These are phyloP conservation scores for Quadriops clusia DNA, from an alignment of 2,888 invertebrate species.

Conservation along the genomic window DNA sequence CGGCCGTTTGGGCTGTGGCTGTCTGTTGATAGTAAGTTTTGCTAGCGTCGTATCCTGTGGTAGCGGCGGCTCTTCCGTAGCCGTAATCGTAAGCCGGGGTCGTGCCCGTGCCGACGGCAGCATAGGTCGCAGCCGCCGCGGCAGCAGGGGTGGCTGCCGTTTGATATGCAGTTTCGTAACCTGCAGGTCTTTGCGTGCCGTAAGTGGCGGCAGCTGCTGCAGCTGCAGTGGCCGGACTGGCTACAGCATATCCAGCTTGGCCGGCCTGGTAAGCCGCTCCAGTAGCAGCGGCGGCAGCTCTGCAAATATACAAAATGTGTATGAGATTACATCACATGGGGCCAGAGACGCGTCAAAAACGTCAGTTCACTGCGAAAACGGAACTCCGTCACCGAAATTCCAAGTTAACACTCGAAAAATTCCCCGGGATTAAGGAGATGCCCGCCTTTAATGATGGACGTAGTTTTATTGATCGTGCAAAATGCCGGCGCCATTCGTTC, in stretches of 20 bases:
- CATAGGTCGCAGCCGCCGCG: conserved; percentile 43
- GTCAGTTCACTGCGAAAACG: conserved; percentile 2
- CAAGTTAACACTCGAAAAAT: neutral
- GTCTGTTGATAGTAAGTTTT: conserved; percentile 79
- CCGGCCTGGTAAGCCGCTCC: conserved; percentile 75
- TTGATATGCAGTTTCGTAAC: conserved; percentile 75
- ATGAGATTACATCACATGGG: neutral
- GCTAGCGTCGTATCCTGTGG: conserved; percentile 56
- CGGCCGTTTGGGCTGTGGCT: conserved; percentile 53
- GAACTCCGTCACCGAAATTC: neutral
- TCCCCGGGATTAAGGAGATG: conserved; percentile 9
- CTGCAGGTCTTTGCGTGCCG: conserved; percentile 69
- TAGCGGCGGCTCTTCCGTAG: conserved; percentile 43
- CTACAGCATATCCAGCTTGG: conserved; percentile 75
- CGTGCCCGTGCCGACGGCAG: conserved; percentile 39
- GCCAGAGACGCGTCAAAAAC: neutral
- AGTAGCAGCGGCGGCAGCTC: conserved; percentile 51
- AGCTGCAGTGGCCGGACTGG: conserved; percentile 66
- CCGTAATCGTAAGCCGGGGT: conserved; percentile 58
- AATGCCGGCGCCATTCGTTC: conserved; percentile 35
- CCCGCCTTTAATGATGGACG: conserved; percentile 11
- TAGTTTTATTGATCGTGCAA: conserved; percentile 32
- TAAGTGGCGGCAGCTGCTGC: conserved; percentile 78
- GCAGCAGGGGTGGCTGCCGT: conserved; percentile 57
- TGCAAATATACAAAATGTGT: conserved; percentile 26